phyloP scores from a whole-genome alignment of 2,888 invertebrate genomes.

The Odontocerum albicorne region DNA sequence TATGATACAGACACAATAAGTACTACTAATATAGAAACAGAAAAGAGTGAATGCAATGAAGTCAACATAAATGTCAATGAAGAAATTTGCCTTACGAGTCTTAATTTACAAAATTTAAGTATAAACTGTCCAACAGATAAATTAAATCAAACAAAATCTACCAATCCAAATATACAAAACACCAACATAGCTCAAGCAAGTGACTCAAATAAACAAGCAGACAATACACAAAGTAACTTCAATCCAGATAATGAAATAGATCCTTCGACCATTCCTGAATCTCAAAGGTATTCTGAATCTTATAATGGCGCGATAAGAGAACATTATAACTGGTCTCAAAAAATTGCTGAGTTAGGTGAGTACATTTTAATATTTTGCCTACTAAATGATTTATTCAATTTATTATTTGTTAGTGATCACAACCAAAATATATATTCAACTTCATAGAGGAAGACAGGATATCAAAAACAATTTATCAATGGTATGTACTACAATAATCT shows the following conservation, averaged over 20 bases:
- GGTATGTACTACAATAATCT: too few relatives aligned
- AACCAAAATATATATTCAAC: too few relatives aligned
- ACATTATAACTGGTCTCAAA: slow-evolving; percentile 84
- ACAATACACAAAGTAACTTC: neutral
- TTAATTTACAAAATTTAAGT: too few relatives aligned
- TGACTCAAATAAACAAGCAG: neutral
- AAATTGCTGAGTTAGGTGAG: slow-evolving; percentile 69
- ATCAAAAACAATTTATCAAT: too few relatives aligned
- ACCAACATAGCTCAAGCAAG: neutral
- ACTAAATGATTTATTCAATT: too few relatives aligned
- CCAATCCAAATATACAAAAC: neutral
- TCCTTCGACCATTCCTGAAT: slow-evolving; percentile 9
- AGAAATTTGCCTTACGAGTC: too few relatives aligned
- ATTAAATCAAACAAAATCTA: neutral
- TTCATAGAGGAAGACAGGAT: too few relatives aligned
- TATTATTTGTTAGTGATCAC: too few relatives aligned
- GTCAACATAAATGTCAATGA: slow-evolving; percentile 7
- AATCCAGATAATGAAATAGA: too few relatives aligned
- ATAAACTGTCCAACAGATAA: neutral
- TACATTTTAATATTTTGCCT: neutral
- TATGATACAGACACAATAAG: neutral
- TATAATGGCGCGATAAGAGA: slow-evolving; percentile 82
- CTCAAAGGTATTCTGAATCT: slow-evolving; percentile 54
- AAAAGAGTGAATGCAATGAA: slow-evolving; percentile 6
- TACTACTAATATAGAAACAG: neutral